phyloP scores from a whole-genome alignment of 2,888 invertebrate genomes.

The Troides helena region DNA sequence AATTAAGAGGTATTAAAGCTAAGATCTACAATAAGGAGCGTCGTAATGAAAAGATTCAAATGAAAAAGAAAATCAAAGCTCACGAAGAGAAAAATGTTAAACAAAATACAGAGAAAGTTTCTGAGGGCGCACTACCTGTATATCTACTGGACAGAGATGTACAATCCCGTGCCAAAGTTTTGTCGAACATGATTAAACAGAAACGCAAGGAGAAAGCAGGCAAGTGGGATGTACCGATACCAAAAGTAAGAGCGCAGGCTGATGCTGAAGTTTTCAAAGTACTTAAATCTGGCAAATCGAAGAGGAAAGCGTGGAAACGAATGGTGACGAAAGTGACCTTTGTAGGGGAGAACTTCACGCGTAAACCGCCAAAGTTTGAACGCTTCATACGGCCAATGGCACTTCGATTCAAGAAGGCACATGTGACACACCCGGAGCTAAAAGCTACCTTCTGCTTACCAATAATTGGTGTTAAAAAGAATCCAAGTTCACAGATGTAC shows the following conservation, averaged over 20 bases:
- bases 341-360: constrained; percentile 98
- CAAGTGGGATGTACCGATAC: constrained; percentile 99
- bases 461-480: constrained; percentile 99
- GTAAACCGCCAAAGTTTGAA: constrained; percentile 99
- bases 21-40: constrained; percentile 98
- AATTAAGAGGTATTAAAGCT: constrained; percentile 96
- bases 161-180: constrained; percentile 94
- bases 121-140: constrained; percentile 96
- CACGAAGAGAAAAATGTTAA: constrained; percentile 97
- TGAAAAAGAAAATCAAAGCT: constrained; percentile 98
- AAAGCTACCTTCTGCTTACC: constrained; percentile 98
- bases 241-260: constrained; percentile 97
- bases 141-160: constrained; percentile 98
- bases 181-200: constrained; percentile 99
- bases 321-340: constrained; percentile 99
- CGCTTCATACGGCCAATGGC: constrained; percentile 99
- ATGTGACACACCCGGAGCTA: constrained; percentile 99
- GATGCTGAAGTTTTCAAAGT: constrained; percentile 98
- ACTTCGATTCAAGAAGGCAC: constrained; percentile 96
- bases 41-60: constrained; percentile 98
- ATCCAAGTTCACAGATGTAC: constrained; percentile 98
- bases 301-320: constrained; percentile 98
- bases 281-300: constrained; percentile 93
- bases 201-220: constrained; percentile 99
- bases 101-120: constrained; percentile 89